Percentiles rank a stretch among this genome's conserved stretches.
These are phyloP conservation scores for Entelurus aequoreus DNA, from an alignment of 2,113 vertebrate species.

Conservation along the genomic window DNA sequence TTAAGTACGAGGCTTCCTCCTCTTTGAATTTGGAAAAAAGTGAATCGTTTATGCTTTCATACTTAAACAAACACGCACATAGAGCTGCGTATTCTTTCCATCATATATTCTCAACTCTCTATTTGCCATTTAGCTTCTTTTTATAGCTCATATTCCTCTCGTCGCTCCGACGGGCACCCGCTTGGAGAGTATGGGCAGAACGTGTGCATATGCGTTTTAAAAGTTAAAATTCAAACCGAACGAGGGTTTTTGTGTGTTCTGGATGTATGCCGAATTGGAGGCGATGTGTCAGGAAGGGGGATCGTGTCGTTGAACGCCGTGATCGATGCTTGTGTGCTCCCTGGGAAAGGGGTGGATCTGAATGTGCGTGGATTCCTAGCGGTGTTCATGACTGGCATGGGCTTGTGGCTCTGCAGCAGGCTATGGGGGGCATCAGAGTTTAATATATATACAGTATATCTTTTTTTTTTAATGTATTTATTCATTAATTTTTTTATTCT, in stretches of 20 bases:
- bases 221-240: constrained; percentile 20
- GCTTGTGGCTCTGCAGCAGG: too few relatives aligned
- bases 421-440: background rate
- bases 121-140: too few relatives aligned
- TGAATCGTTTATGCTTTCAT: too few relatives aligned
- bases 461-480: too few relatives aligned
- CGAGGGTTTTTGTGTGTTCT: background rate
- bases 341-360: background rate
- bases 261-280: constrained; percentile 13
- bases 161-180: background rate
- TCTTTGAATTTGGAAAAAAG: background rate
- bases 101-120: too few relatives aligned
- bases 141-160: too few relatives aligned
- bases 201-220: background rate
- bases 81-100: too few relatives aligned
- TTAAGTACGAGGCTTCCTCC: constrained; percentile 1
- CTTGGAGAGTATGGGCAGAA: accelerated
- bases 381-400: constrained; percentile 18
- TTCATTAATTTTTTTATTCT: too few relatives aligned
- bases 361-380: constrained; percentile 1
- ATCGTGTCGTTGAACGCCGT: accelerated
- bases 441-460: too few relatives aligned
- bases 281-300: accelerated
- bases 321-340: accelerated
- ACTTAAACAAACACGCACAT: background rate